Conservation (phyloP, 2,797 vertebrate genomes). For the Saxicola maurus region DNA sequence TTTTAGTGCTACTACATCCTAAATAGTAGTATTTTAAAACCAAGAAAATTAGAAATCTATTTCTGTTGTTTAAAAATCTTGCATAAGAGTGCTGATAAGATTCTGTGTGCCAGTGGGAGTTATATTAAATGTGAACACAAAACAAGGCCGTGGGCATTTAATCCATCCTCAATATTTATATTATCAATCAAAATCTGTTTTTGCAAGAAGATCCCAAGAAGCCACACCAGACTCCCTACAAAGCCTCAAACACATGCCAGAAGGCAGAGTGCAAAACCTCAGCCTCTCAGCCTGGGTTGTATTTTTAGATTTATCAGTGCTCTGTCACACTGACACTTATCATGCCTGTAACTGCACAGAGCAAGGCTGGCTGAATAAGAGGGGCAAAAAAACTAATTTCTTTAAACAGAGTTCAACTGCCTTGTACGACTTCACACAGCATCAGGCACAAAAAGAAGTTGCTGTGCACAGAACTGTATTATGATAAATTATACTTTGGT, state of each 20-base stretch:
- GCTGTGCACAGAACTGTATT: not conserved
- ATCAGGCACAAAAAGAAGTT: not conserved
- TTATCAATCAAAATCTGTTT: constrained; percentile 33
- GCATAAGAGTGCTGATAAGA: not conserved
- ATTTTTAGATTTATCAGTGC: not conserved
- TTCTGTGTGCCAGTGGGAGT: not conserved
- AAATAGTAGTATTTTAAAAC: not conserved
- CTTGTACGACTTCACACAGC: not conserved
- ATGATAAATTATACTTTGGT: constrained; percentile 79
- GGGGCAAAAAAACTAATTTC: not conserved
- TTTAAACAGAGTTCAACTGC: not conserved
- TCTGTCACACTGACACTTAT: not conserved
- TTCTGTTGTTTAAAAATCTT: not conserved
- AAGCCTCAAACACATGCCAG: not conserved
- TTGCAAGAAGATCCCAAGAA: not conserved
- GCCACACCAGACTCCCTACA: constrained; percentile 11
- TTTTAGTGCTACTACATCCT: not conserved
- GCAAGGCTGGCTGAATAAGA: not conserved
- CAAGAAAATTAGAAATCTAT: not conserved
- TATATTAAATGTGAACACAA: not conserved
- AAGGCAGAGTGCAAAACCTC: not conserved
- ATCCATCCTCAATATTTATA: constrained; percentile 13
- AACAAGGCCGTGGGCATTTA: not conserved
- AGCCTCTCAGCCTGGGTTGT: not conserved
- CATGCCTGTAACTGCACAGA: fast-evolving